Percentiles rank a stretch among this genome's conserved stretches.
Evolutionary conservation across 2,888 invertebrate genomes (phyloP).

Genomic region (Slavum lentiscoides): DNA sequence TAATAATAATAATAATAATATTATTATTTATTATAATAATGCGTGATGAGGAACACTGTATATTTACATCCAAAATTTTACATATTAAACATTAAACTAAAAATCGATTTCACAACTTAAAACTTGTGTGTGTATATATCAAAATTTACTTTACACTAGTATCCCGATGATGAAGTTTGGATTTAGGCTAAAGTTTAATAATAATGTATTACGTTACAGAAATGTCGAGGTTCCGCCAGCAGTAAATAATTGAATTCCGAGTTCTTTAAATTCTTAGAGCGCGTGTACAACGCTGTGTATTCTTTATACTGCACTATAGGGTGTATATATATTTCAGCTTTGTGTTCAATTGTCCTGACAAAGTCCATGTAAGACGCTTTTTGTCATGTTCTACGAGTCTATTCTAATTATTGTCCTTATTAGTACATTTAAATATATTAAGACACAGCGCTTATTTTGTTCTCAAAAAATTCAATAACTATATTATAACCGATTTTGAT

Average conservation of each 20-base stretch:
- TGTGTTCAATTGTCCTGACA: no score
- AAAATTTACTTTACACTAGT: not conserved
- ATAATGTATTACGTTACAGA: not conserved
- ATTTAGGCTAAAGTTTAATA: conserved; percentile 10
- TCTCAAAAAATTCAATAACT: no score
- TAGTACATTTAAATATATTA: no score
- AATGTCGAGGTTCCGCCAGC: not conserved
- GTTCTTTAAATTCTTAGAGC: not conserved
- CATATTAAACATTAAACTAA: not conserved
- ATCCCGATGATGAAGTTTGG: not conserved
- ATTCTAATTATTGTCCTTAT: no score
- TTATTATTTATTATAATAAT: no score
- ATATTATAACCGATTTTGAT: no score
- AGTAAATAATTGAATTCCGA: conserved; percentile 10
- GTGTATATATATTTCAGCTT: no score
- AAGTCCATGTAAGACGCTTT: no score
- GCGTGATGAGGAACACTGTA: not conserved
- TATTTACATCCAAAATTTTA: not conserved
- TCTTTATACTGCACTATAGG: no score
- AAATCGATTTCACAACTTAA: not conserved
- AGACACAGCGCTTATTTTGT: no score
- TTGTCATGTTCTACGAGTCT: no score
- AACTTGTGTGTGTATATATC: not conserved
- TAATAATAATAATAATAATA: no score
- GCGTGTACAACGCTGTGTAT: not conserved